A percentile compares a stretch with the other conserved stretches of the same genome.
These are phyloP conservation scores for Baccha elongata DNA, from an alignment of 2,888 invertebrate genomes.

Conservation along the genomic window DNA sequence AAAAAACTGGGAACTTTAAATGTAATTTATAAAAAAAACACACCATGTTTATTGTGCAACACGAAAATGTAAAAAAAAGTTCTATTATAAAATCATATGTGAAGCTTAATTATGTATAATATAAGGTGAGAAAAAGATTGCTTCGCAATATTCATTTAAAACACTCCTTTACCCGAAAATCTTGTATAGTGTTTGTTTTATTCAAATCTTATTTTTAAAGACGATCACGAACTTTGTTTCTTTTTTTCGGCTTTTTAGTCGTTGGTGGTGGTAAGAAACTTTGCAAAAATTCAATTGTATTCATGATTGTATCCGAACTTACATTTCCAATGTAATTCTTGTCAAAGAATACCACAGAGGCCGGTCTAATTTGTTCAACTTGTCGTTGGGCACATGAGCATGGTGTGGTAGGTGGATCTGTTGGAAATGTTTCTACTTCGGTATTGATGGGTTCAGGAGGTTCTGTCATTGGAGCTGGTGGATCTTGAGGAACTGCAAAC, in stretches of 20 bases:
- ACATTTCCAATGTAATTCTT: slow-evolving; percentile 80
- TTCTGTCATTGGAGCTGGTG: slow-evolving; percentile 61
- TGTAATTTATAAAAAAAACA: no score
- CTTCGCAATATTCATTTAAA: no score
- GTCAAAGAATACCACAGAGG: slow-evolving; percentile 80
- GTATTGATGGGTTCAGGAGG: slow-evolving; percentile 69
- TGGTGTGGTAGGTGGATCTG: slow-evolving; percentile 48
- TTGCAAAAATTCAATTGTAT: slow-evolving; percentile 80
- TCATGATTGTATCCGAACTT: slow-evolving; percentile 79
- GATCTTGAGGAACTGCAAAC: not conserved
- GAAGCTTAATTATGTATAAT: no score
- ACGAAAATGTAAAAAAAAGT: no score
- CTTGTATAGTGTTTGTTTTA: no score
- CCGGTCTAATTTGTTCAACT: slow-evolving; percentile 69
- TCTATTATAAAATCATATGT: no score
- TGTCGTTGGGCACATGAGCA: slow-evolving; percentile 77
- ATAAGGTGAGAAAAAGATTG: no score
- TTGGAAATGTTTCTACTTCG: slow-evolving; percentile 76
- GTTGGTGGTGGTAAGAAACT: slow-evolving; percentile 79
- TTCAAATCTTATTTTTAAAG: no score
- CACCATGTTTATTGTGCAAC: no score
- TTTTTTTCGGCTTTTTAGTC: slow-evolving; percentile 78
- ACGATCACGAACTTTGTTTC: slow-evolving; percentile 77
- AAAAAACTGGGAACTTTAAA: no score
- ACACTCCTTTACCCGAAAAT: no score